phyloP scores from a whole-genome alignment of 2,797 vertebrate genomes.

The Ispidina lecontei region DNA sequence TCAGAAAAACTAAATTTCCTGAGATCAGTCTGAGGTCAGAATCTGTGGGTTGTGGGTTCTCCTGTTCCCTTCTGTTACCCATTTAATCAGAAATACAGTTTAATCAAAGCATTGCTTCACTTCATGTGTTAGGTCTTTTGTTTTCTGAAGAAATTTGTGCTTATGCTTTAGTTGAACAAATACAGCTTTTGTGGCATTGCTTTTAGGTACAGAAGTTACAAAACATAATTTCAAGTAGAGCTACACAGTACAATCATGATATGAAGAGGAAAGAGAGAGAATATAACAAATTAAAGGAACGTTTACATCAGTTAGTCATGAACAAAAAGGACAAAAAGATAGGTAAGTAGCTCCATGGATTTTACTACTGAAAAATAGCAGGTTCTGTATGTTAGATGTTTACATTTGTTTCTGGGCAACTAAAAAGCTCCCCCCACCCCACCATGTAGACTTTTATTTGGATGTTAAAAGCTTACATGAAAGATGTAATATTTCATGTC shows the following conservation, averaged over 20 bases:
- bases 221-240: slow-evolving; percentile 91
- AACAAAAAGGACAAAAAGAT: slow-evolving; percentile 94
- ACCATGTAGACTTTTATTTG: not conserved
- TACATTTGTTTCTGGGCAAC: not conserved
- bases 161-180: not conserved
- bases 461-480: not conserved
- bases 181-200: not conserved
- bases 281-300: slow-evolving; percentile 91
- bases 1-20: not conserved
- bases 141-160: not conserved
- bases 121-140: not conserved
- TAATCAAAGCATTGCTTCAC: not conserved
- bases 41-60: not conserved
- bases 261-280: slow-evolving; percentile 96
- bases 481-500: not conserved
- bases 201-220: slow-evolving; percentile 94
- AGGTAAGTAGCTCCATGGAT: slow-evolving; percentile 73
- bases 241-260: slow-evolving; percentile 95
- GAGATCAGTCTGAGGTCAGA: not conserved
- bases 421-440: not conserved
- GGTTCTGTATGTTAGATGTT: not conserved
- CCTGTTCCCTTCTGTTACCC: not conserved
- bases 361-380: not conserved
- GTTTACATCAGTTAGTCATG: slow-evolving; percentile 91
- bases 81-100: not conserved